A percentile compares a stretch with the other conserved stretches of the same genome.
phyloP scores from a whole-genome alignment of 2,113 vertebrate species.

The Parus major region DNA sequence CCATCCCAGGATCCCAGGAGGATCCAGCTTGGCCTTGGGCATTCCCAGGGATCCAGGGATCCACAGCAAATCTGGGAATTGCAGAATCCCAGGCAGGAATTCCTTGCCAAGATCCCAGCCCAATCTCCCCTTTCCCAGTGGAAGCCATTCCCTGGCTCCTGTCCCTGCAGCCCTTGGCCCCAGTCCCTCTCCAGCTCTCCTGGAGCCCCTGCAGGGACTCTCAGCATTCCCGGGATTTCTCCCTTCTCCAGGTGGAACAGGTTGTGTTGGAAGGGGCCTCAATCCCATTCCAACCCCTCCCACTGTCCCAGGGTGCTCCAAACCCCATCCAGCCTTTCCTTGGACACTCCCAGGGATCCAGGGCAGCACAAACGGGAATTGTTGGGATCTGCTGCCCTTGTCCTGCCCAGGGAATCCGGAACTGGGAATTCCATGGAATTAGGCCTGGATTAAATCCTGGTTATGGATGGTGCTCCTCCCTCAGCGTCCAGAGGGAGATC shows the following conservation, averaged over 20 bases:
- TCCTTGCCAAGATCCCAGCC: neutral
- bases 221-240: rapidly evolving
- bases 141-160: neutral
- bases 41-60: too few relatives aligned
- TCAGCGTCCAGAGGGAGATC: neutral
- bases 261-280: neutral
- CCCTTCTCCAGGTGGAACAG: neutral
- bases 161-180: neutral
- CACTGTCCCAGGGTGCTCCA: rapidly evolving
- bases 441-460: neutral
- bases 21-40: neutral
- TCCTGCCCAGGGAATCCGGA: neutral
- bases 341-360: neutral
- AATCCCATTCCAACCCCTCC: neutral
- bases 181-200: neutral
- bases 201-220: neutral
- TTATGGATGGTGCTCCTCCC: neutral
- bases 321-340: neutral
- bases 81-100: neutral
- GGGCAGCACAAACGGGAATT: rapidly evolving
- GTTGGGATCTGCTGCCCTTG: neutral
- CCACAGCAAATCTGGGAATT: too few relatives aligned
- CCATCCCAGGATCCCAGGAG: neutral
- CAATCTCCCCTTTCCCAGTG: neutral
- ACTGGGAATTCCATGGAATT: neutral